Evolutionary conservation across 2,888 invertebrate genomes (phyloP), one percentile per base, ranked within the genome.

Genomic region (Pachydiplax longipennis): DNA sequence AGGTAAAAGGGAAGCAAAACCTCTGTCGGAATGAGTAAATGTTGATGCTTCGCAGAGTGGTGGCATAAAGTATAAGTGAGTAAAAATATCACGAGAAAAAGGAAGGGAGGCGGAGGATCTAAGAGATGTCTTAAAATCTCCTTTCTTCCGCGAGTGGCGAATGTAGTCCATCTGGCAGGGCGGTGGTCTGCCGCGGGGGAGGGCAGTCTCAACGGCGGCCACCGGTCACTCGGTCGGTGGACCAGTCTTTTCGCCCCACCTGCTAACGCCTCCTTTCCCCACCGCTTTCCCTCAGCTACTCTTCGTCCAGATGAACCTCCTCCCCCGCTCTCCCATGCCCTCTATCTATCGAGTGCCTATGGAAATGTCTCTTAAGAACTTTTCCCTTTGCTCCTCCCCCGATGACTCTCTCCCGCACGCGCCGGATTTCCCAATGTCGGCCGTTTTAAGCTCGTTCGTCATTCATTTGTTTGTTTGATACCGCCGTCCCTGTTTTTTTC

Each of bases 191-290:
- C 87, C 83, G 65, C 87, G 87, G 87, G 87, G 87, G 87, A 87
- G 87, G 87, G 87, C 61, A 58, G 61, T 53, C 37, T 37, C 37
- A 12, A 53, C 53, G 53, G 53, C 58, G 83, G 83, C 83, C 83
- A 83, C 83, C 87, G 87, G 87, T 87, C 87, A 87, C 87, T 87
- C 87, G 87, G 87, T 87, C 87, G 87, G 31, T 44, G 81, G 65
- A 87, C 87, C 87, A 87, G 87, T 83, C 83, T 58, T 37, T 22
- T 35, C 53, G 31, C 58, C 87, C 87, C 31, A 35, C 81, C 81
- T 81, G 81, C 40, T 80, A 35, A 37, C 80, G 80, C 80, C 80
- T 61, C 18, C 58, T 4, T 15, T n/a, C 61, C 65, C 25, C 65
- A 44, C 44, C n/a, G 65, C 65, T 65, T 65, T 65, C 65, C 65